Conservation (phyloP, 1,140 invertebrate genomes). For the Drosophila sp. region DNA sequence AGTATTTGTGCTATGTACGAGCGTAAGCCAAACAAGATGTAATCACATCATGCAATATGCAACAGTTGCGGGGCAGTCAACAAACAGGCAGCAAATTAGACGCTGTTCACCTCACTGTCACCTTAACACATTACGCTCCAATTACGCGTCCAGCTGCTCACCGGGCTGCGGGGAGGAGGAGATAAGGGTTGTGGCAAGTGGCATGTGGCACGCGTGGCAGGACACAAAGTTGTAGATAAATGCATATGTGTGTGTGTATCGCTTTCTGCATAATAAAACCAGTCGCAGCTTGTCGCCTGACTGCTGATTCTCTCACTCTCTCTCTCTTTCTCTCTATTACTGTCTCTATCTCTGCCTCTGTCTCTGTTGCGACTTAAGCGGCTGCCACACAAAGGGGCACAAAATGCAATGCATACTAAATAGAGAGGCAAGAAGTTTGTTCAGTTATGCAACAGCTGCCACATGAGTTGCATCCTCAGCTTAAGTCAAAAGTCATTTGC, state of each 20-base stretch:
- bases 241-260: constrained; percentile 38
- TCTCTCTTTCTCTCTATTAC: background rate
- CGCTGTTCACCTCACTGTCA: constrained; percentile 74
- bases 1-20: background rate
- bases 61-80: constrained; percentile 57
- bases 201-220: background rate
- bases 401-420: constrained; percentile 79
- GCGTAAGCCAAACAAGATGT: constrained; percentile 43
- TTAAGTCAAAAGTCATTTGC: constrained; percentile 33
- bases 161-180: background rate
- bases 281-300: constrained; percentile 48
- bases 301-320: background rate
- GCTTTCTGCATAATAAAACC: constrained; percentile 78
- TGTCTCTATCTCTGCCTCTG: background rate
- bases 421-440: constrained; percentile 16
- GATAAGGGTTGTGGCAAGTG: background rate
- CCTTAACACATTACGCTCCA: constrained; percentile 82
- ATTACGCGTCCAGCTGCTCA: constrained; percentile 65
- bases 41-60: constrained; percentile 77
- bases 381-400: constrained; percentile 44
- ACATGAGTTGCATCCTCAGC: constrained; percentile 12
- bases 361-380: constrained; percentile 26
- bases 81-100: constrained; percentile 71
- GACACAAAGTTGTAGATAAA: constrained; percentile 4
- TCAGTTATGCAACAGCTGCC: constrained; percentile 64